These are phyloP conservation scores for Poeciliopsis retropinna DNA, from an alignment of 2,113 vertebrate genomes.

Conservation along the genomic window DNA sequence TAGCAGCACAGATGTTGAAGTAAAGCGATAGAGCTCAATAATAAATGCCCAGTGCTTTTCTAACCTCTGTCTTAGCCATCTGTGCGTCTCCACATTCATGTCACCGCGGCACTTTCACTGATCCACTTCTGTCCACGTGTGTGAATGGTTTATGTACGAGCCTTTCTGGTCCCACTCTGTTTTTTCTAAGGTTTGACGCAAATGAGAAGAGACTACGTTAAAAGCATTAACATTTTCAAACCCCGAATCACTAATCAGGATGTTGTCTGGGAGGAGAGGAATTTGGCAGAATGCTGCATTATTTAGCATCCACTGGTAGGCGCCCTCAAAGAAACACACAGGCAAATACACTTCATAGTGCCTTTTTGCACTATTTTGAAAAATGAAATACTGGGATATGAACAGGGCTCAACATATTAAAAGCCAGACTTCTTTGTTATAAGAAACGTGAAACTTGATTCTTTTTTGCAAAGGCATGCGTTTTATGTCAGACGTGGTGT, in stretches of 20 bases:
- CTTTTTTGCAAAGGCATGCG: slow-evolving; percentile 4
- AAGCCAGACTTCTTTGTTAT: slow-evolving; percentile 33
- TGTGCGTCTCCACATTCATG: not conserved
- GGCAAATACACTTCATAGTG: slow-evolving; percentile 28
- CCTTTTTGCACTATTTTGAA: slow-evolving; percentile 45
- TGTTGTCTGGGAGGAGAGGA: slow-evolving; percentile 70
- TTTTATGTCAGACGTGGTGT: slow-evolving; percentile 23
- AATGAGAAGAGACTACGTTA: slow-evolving; percentile 68
- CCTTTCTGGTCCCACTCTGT: slow-evolving; percentile 17
- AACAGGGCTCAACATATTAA: slow-evolving; percentile 27
- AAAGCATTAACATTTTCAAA: slow-evolving; percentile 78
- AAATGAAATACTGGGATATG: slow-evolving; percentile 38
- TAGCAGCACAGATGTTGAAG: slow-evolving; percentile 4
- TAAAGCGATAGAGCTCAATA: slow-evolving; percentile 6
- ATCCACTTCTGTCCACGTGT: slow-evolving; percentile 14
- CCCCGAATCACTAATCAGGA: slow-evolving; percentile 67
- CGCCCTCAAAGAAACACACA: slow-evolving; percentile 50
- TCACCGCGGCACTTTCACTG: slow-evolving; percentile 14
- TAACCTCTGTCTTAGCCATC: slow-evolving; percentile 7
- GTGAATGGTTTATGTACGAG: slow-evolving; percentile 17
- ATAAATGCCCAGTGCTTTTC: not conserved
- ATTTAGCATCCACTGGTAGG: slow-evolving; percentile 66
- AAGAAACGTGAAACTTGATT: slow-evolving; percentile 27
- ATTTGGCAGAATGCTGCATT: slow-evolving; percentile 68
- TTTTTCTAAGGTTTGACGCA: slow-evolving; percentile 54